These are phyloP conservation scores for Philhelius pedissequus DNA, from an alignment of 2,888 invertebrate species.

Conservation along the genomic window DNA sequence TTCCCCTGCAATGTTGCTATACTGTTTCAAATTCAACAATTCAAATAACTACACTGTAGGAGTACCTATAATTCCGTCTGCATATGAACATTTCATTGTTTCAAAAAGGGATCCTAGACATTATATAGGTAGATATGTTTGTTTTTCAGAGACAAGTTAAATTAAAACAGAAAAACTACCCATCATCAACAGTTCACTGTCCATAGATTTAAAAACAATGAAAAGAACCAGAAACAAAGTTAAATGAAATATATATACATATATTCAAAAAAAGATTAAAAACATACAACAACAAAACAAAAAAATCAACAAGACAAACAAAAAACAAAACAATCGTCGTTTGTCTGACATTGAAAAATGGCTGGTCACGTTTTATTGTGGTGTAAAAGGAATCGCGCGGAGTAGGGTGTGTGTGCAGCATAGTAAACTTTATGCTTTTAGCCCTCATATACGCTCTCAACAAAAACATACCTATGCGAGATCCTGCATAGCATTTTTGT, in stretches of 20 bases:
- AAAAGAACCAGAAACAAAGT: slow-evolving; percentile 57
- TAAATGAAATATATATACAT: slow-evolving; percentile 24
- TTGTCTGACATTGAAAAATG: slow-evolving; percentile 79
- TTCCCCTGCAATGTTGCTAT: neutral
- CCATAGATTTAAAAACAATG: slow-evolving; percentile 55
- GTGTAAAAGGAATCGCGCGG: neutral
- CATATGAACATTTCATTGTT: neutral
- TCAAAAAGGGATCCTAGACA: neutral
- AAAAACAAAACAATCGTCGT: slow-evolving; percentile 70
- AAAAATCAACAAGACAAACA: slow-evolving; percentile 52
- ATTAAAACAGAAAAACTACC: slow-evolving; percentile 26
- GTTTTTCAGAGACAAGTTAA: neutral
- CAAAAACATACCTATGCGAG: neutral
- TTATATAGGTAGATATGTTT: neutral
- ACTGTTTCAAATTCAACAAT: neutral
- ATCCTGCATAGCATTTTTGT: slow-evolving; percentile 67
- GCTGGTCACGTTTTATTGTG: slow-evolving; percentile 78
- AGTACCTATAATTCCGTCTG: neutral
- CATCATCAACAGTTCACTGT: slow-evolving; percentile 51
- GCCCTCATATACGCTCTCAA: neutral
- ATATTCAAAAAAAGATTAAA: slow-evolving; percentile 43
- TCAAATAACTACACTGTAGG: neutral
- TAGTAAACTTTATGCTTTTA: slow-evolving; percentile 55
- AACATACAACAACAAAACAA: slow-evolving; percentile 40
- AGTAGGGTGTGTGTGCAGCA: neutral